Percentiles rank a stretch among this genome's conserved stretches.
Evolutionary conservation across 1,140 invertebrate genomes (phyloP).

Genomic region (Tyrophagus putrescentiae): DNA sequence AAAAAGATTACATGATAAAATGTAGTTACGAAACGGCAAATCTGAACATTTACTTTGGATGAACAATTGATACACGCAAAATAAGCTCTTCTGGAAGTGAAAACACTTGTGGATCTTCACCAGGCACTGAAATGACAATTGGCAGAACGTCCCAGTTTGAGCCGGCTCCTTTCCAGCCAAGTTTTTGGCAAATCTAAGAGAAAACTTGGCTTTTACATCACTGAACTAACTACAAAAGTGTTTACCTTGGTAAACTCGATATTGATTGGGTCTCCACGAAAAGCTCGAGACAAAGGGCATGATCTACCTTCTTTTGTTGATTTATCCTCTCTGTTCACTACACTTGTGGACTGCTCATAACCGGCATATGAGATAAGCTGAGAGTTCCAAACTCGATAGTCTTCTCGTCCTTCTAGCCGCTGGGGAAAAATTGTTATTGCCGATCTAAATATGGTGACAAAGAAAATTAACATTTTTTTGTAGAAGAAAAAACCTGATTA

Average conservation of each 20-base stretch:
- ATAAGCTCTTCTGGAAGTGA: constrained; percentile 73
- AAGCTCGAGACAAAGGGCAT: constrained; percentile 22
- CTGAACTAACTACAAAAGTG: no score
- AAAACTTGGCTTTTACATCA: no score
- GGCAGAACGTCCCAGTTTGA: constrained; percentile 74
- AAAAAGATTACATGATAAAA: no score
- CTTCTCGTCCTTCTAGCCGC: constrained; percentile 57
- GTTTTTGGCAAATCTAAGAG: constrained; percentile 68
- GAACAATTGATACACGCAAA: constrained; percentile 62
- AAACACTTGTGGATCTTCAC: constrained; percentile 80
- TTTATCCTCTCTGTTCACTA: no score
- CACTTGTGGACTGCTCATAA: constrained; percentile 44
- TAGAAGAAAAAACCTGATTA: no score
- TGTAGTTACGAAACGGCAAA: no score
- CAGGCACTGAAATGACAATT: constrained; percentile 72
- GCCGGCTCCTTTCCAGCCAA: constrained; percentile 69
- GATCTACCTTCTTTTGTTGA: not conserved
- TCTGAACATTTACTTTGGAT: constrained; percentile 80
- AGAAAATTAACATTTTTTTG: no score
- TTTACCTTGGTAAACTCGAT: constrained; percentile 74
- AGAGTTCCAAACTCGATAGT: constrained; percentile 80
- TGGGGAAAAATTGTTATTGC: constrained; percentile 87
- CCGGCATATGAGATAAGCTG: constrained; percentile 79
- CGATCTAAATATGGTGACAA: no score
- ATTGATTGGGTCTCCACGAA: constrained; percentile 40